A percentile compares a stretch with the other conserved stretches of the same genome.
Evolutionary conservation across 2,888 invertebrate species (phyloP).

Genomic region (Willowsia nigromaculata): DNA sequence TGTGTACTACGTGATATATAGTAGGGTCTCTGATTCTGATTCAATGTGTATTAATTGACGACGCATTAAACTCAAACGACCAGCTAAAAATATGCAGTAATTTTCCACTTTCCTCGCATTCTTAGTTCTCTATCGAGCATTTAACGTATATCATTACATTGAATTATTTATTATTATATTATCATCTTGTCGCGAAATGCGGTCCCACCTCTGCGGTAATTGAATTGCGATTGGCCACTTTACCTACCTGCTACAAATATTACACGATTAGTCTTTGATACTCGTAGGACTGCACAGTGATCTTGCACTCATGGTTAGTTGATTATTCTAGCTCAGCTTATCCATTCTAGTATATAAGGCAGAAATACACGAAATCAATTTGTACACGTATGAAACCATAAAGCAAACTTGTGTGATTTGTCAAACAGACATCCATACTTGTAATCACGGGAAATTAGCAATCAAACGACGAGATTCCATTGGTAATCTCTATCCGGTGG

Average conservation of each 20-base stretch:
- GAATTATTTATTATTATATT: neutral
- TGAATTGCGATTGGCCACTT: slow-evolving; percentile 37
- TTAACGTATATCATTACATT: neutral
- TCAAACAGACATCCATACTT: neutral
- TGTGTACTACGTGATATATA: too few species aligned
- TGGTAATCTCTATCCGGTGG: neutral
- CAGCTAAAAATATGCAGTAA: neutral
- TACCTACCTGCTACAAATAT: neutral
- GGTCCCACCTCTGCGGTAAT: slow-evolving; percentile 19
- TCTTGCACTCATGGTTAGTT: too few species aligned
- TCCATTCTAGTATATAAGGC: too few species aligned
- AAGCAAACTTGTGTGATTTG: neutral
- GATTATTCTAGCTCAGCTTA: too few species aligned
- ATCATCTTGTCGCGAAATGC: neutral
- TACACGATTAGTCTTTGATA: neutral
- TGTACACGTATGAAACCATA: neutral
- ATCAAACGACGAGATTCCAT: neutral
- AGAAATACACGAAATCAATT: too few species aligned
- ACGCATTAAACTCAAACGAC: too few species aligned
- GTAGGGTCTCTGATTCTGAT: too few species aligned
- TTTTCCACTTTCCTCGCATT: slow-evolving; percentile 16
- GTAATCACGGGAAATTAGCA: neutral
- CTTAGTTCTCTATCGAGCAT: neutral
- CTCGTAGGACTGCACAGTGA: too few species aligned
- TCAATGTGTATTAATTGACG: too few species aligned